A percentile compares a stretch with the other conserved stretches of the same genome.
Conservation (phyloP, 2,888 invertebrate species). For the Nowickia ferox region DNA sequence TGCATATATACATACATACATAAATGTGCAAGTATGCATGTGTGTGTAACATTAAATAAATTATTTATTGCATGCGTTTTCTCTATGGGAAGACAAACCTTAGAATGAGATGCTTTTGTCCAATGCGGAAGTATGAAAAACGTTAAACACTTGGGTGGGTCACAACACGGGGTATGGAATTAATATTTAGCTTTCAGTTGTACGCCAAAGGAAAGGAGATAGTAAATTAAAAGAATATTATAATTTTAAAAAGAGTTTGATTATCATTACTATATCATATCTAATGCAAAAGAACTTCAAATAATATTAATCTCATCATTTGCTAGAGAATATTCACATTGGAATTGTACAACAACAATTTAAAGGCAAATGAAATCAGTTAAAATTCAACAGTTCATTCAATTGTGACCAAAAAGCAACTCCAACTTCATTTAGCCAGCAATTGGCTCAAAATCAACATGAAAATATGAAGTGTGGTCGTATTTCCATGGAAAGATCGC, state of each 20-base stretch:
- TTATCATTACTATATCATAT: too few relatives aligned
- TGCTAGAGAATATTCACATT: neutral
- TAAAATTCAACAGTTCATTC: conserved; percentile 57
- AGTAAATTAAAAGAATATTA: neutral
- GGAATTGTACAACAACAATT: neutral
- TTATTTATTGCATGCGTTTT: conserved; percentile 50
- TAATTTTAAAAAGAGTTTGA: too few relatives aligned
- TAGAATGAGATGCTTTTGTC: conserved; percentile 45
- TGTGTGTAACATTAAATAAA: conserved; percentile 29
- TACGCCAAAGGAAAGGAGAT: neutral
- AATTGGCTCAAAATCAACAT: neutral
- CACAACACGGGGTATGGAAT: conserved; percentile 31
- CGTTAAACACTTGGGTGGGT: conserved; percentile 57
- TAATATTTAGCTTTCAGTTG: neutral
- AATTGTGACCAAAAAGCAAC: conserved; percentile 55
- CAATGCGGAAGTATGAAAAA: conserved; percentile 63
- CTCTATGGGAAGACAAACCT: conserved; percentile 51
- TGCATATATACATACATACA: neutral
- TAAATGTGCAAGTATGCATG: neutral
- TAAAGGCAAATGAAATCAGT: conserved; percentile 39
- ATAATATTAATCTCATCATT: too few relatives aligned
- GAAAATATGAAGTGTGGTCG: conserved; percentile 6
- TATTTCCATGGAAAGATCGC: conserved; percentile 30
- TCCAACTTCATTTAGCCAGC: conserved; percentile 51
- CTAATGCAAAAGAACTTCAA: too few relatives aligned